Percentiles rank a stretch among this genome's conserved stretches.
phyloP scores from a whole-genome alignment of 2,113 vertebrate species.

The Pipra filicauda region DNA sequence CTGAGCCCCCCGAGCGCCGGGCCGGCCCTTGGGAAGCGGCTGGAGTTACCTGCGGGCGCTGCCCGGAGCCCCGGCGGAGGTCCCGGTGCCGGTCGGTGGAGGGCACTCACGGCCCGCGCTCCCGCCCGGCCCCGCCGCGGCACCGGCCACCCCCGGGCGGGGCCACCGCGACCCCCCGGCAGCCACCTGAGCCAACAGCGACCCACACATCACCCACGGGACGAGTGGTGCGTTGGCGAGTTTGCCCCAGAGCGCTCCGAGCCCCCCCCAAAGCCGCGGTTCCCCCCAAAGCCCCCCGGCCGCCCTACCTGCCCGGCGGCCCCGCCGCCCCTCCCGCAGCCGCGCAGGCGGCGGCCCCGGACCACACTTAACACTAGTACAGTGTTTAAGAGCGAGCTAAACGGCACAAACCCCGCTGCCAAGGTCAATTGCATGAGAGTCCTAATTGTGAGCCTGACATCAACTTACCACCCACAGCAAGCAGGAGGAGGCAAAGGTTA shows the following conservation, averaged over 20 bases:
- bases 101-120: not conserved
- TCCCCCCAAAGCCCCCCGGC: not conserved
- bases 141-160: not conserved
- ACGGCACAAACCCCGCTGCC: slow-evolving; percentile 73
- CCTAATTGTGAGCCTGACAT: slow-evolving; percentile 78
- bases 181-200: not conserved
- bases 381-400: slow-evolving; percentile 57
- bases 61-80: not conserved
- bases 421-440: slow-evolving; percentile 76
- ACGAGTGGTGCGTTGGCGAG: not conserved
- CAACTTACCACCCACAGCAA: slow-evolving; percentile 75
- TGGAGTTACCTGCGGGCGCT: not conserved
- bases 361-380: slow-evolving; percentile 42
- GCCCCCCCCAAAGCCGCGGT: not conserved
- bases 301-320: not conserved
- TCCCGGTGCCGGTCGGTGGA: slow-evolving; percentile 12
- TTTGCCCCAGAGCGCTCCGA: not conserved
- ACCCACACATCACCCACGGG: not conserved
- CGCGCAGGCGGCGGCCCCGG: not conserved
- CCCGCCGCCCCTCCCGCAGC: not conserved
- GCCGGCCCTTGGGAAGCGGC: not conserved
- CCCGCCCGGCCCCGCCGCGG: not conserved
- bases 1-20: not conserved
- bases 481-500: slow-evolving; percentile 76
- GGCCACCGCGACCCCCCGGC: not conserved